These are phyloP conservation scores for Stenichneumon culpator DNA, from an alignment of 2,888 invertebrate species.

Conservation along the genomic window DNA sequence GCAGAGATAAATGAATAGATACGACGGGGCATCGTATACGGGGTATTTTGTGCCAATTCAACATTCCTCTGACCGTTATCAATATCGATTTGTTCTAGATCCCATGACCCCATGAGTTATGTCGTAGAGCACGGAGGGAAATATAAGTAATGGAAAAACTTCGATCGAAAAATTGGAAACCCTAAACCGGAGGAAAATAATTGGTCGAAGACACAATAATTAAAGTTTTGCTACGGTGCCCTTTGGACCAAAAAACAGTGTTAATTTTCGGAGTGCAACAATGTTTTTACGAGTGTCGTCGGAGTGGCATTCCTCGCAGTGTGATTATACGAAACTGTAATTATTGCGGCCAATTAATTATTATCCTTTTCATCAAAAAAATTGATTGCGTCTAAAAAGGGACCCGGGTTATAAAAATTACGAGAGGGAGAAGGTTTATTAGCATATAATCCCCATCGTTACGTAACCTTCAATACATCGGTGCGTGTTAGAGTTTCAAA, in stretches of 20 bases:
- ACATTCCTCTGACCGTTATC: neutral
- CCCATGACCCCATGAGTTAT: neutral
- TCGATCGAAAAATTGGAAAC: too few relatives aligned
- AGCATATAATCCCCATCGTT: too few relatives aligned
- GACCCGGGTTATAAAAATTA: too few relatives aligned
- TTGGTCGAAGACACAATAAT: neutral
- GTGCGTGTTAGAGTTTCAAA: too few relatives aligned
- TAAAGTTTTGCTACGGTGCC: neutral
- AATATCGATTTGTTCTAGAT: neutral
- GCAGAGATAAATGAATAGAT: constrained; percentile 27
- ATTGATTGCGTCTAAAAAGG: too few relatives aligned
- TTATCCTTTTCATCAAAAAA: neutral
- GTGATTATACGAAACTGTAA: neutral
- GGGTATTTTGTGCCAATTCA: neutral
- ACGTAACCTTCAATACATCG: too few relatives aligned
- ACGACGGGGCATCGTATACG: neutral
- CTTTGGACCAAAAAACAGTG: neutral
- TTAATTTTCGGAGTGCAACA: neutral
- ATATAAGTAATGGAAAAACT: neutral
- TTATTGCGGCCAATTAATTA: neutral
- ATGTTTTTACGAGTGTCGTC: neutral
- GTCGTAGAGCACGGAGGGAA: neutral
- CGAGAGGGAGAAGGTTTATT: too few relatives aligned
- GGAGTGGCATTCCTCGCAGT: too few relatives aligned
- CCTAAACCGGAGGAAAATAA: neutral